Percentiles rank a stretch among this genome's conserved stretches.
These are phyloP conservation scores for Emydura subglobosa DNA, from an alignment of 2,113 vertebrate genomes.

Conservation along the genomic window DNA sequence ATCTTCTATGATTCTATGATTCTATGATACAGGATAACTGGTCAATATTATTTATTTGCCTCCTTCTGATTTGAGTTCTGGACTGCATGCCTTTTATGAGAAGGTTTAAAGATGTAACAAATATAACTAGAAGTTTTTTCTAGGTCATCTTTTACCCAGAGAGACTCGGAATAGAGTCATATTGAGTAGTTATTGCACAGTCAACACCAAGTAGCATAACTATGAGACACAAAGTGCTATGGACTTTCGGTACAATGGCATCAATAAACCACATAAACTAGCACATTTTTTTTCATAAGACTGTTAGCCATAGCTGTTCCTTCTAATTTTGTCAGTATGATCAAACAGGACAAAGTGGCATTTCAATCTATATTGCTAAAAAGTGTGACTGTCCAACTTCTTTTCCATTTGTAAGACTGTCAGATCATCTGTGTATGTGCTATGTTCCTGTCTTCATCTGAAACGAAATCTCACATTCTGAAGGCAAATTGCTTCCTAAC, in stretches of 20 bases:
- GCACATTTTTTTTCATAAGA: background rate
- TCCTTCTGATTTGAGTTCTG: background rate
- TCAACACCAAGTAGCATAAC: background rate
- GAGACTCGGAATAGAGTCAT: background rate
- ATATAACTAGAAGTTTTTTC: background rate
- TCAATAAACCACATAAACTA: conserved; percentile 4
- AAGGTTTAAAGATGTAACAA: background rate
- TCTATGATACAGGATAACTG: background rate
- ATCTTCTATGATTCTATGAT: background rate
- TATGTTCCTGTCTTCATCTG: background rate
- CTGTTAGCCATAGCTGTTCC: conserved; percentile 14
- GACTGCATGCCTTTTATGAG: background rate
- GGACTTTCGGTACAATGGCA: background rate
- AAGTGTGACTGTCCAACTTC: background rate
- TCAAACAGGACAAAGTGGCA: background rate
- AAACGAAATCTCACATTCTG: conserved; percentile 6
- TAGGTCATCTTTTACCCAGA: conserved; percentile 29
- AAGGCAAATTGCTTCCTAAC: conserved; percentile 15
- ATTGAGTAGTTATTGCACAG: background rate
- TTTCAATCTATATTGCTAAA: background rate
- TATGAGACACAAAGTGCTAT: conserved; percentile 27
- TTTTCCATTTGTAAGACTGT: conserved; percentile 11
- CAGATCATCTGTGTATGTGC: background rate
- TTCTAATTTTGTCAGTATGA: background rate
- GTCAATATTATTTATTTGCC: background rate